These are phyloP conservation scores for Tethya wilhelma DNA, from an alignment of 37 sponge, comb jelly and placozoan species.

Conservation along the genomic window DNA sequence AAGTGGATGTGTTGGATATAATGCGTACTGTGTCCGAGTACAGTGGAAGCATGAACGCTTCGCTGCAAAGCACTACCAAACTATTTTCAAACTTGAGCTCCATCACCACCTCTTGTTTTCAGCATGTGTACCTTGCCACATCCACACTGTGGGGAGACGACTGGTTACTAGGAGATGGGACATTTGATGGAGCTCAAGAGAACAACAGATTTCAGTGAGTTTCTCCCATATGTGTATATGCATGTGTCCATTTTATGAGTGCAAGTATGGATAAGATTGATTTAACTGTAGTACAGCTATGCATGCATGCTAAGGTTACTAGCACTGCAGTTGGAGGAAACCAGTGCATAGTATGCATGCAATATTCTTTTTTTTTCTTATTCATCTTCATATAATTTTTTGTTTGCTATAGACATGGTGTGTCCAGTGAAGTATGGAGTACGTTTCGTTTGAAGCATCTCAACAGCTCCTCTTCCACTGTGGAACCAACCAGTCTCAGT, in stretches of 20 bases:
- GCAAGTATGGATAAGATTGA: too few relatives aligned
- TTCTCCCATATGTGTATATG: neutral
- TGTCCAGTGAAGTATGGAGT: neutral
- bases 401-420: neutral
- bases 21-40: constrained; percentile 66
- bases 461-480: neutral
- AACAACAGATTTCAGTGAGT: neutral
- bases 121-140: constrained; percentile 84
- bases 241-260: neutral
- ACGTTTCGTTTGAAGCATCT: neutral
- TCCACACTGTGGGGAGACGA: constrained; percentile 71
- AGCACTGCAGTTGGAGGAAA: too few relatives aligned
- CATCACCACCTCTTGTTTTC: constrained; percentile 54
- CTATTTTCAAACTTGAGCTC: constrained; percentile 27
- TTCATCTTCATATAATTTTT: too few relatives aligned
- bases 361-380: too few relatives aligned
- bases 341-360: too few relatives aligned
- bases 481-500: neutral
- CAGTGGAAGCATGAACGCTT: constrained; percentile 77
- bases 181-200: neutral
- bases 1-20: constrained; percentile 15
- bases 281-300: too few relatives aligned
- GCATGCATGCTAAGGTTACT: too few relatives aligned
- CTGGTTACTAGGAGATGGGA: neutral
- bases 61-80: too few relatives aligned